Conservation (phyloP, 2,888 invertebrate genomes). For the Amphipoea lucens region DNA sequence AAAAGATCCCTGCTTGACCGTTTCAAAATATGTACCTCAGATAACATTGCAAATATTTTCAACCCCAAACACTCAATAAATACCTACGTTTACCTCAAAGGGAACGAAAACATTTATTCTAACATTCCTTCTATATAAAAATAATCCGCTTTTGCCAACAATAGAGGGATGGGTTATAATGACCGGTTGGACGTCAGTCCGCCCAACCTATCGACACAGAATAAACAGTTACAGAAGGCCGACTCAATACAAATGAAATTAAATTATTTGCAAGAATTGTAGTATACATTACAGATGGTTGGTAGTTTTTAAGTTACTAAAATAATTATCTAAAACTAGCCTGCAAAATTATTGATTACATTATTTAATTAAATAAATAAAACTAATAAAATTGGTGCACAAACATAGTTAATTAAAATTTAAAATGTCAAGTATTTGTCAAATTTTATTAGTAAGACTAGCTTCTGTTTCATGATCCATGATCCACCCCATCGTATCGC, state of each 20-base stretch:
- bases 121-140: slow-evolving; percentile 42
- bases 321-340: background rate
- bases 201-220: slow-evolving; percentile 3
- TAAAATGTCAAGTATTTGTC: background rate
- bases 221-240: background rate
- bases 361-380: background rate
- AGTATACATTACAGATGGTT: background rate
- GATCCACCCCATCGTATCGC: no score
- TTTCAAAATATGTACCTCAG: slow-evolving; percentile 1
- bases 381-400: background rate
- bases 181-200: slow-evolving; percentile 32
- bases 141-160: slow-evolving; percentile 44
- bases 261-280: background rate
- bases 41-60: slow-evolving; percentile 11
- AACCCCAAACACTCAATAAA: slow-evolving; percentile 39
- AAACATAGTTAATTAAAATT: background rate
- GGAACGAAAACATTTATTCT: slow-evolving; percentile 37
- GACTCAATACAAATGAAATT: background rate
- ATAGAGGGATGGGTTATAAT: slow-evolving; percentile 51
- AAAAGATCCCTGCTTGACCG: background rate
- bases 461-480: no score
- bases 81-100: slow-evolving; percentile 27
- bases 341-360: background rate
- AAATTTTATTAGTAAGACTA: no score
- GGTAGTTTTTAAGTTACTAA: background rate